These are phyloP conservation scores for Capitella teleta DNA, from an alignment of 1,140 invertebrate genomes.

Conservation along the genomic window DNA sequence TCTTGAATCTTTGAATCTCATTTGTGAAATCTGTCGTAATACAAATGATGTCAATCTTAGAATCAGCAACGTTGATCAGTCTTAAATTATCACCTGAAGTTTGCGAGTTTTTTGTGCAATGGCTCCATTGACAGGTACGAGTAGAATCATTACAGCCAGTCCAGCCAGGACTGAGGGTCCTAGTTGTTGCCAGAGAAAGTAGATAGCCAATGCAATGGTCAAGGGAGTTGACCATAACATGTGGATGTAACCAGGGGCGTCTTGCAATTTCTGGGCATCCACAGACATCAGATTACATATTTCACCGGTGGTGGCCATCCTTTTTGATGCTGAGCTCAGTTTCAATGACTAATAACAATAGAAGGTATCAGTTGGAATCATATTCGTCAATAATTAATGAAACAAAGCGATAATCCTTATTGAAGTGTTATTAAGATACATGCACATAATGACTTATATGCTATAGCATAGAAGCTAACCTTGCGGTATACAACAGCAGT, in stretches of 20 bases:
- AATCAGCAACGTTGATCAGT: background rate
- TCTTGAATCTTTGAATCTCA: conserved; percentile 2
- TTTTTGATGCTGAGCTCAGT: background rate
- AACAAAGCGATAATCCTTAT: background rate
- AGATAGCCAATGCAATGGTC: conserved; percentile 71
- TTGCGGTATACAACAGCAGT: conserved; percentile 11
- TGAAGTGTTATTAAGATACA: background rate
- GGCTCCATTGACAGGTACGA: conserved; percentile 3
- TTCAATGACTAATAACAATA: too few relatives aligned
- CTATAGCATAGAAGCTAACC: background rate
- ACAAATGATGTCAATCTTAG: background rate
- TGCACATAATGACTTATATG: background rate
- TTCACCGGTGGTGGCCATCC: conserved; percentile 30
- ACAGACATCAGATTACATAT: conserved; percentile 48
- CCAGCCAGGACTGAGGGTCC: conserved; percentile 29
- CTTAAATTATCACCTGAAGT: conserved; percentile 8
- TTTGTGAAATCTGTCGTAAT: background rate
- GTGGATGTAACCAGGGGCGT: conserved; percentile 59
- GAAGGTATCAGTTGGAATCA: too few relatives aligned
- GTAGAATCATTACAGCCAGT: conserved; percentile 10
- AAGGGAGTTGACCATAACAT: conserved; percentile 90
- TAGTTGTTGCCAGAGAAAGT: conserved; percentile 70
- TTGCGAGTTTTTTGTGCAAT: conserved; percentile 11
- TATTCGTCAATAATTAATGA: background rate
- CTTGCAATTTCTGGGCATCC: conserved; percentile 35